Evolutionary conservation across 2,113 vertebrate genomes (phyloP), one percentile per base, ranked within the genome.

Genomic region (Semicossyphus pulcher): DNA sequence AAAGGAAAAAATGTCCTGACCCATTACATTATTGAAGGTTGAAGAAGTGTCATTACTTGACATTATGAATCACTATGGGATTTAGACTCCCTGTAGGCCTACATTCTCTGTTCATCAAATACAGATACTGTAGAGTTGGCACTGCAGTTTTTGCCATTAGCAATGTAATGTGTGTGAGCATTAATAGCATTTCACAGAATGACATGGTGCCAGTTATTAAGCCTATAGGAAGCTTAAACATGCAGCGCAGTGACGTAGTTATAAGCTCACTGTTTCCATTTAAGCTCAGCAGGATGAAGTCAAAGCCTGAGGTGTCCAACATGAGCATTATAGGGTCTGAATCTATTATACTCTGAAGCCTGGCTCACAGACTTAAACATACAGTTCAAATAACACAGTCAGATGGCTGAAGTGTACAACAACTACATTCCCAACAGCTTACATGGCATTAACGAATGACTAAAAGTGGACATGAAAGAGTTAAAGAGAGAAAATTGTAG

Each of bases 231-330:
- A 57, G 59, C 67, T 51, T 57, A 10, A 54, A 31, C 37, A 47
- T 69, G 59, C 23, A 32, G 52, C 18, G 42, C 39, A 11, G 15
- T 81, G 84, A 84, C 60, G 37, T 11, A 16, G 15, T 51, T 39
- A 58, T 74, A 72, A 69, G n/a, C 58, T 87, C 81, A 86, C 34
- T 72, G 53, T 91, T 91, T 89, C 88, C 86, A 84, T 56, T 72
- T n/a, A n/a, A n/a, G n/a, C n/a, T 49, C 37, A 34, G 60, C 69
- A 58, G 58, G 57, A 72, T 90, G 87, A 86, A 71, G 82, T 85
- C 83, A 85, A 78, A 79, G 65, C 32, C 68, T 10, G 41, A 79
- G 73, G 73, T 63, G 78, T 80, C 70, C 72, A 78, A 73, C 65
- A 28, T 26, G 48, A 76, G 62, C 37, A 56, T 82, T 76, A 65